Evolutionary conservation across 53 echinoderm and acorn worm species (phyloP).

Genomic region (Mesocentrotus franciscanus): DNA sequence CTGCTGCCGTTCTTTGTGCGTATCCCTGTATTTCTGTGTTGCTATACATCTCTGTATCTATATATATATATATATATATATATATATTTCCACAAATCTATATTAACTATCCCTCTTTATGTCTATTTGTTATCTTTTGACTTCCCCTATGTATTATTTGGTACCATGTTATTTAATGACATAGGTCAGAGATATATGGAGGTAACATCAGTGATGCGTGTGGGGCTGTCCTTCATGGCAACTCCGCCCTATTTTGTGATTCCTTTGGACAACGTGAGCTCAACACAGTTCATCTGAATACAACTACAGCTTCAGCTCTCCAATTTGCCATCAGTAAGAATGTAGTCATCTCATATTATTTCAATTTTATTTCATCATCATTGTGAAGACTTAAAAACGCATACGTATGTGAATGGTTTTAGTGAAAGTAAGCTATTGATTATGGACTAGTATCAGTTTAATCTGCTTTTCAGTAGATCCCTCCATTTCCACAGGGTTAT

Average conservation of each 20-base stretch:
- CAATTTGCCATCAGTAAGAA: slow-evolving; percentile 94
- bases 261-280: slow-evolving; percentile 82
- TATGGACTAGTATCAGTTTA: too few relatives aligned
- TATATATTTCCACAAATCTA: too few relatives aligned
- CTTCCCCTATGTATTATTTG: neutral
- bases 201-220: slow-evolving; percentile 85
- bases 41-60: too few relatives aligned
- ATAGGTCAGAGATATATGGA: slow-evolving; percentile 91
- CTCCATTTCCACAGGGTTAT: too few relatives aligned
- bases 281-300: slow-evolving; percentile 87
- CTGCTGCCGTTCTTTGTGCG: too few relatives aligned
- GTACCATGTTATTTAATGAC: neutral
- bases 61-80: too few relatives aligned
- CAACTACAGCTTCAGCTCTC: slow-evolving; percentile 88
- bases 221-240: slow-evolving; percentile 91
- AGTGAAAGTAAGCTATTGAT: too few relatives aligned
- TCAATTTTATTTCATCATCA: neutral
- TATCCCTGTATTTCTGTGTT: too few relatives aligned
- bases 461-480: too few relatives aligned
- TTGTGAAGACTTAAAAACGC: neutral
- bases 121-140: neutral
- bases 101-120: neutral
- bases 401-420: too few relatives aligned
- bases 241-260: slow-evolving; percentile 91
- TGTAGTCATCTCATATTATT: neutral